Evolutionary conservation across 2,113 vertebrate genomes (phyloP), one percentile per base, ranked within the genome.

Genomic region (Dissostichus mawsoni): DNA sequence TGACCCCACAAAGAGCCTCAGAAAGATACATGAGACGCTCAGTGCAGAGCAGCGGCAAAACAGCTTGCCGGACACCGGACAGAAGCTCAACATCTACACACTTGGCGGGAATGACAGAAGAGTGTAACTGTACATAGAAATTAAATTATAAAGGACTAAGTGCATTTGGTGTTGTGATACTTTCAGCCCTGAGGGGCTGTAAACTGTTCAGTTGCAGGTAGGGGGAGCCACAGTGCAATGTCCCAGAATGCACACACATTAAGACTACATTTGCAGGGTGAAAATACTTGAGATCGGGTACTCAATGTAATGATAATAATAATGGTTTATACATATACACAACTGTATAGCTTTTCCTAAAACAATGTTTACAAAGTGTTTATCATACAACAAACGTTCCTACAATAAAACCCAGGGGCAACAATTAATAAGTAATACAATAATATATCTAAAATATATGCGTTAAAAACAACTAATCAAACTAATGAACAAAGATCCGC

Each of bases 141-240:
- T 20, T 6, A 10, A 9, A 66, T 51, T 33, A 47, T n/a, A n/a
- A 52, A 66, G 33, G 5, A 1, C 10, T 18, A 6, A 56, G 51
- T 56, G 76, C 14, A 4, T 17, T 25, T 36, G 65, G 12, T n/a
- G 18, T 58, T 69, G 45, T 2, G 36, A 41, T 57, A 16, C 12
- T 57, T 68, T 57, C 23, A 86, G 58, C 25, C 66, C 53, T 48
- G 33, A 41, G 36, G 7, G 36, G 50, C 65, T 90, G 85, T 47
- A 83, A 72, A 77, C 18, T 56, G 2, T n/a, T 51, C 23, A 69
- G n/a, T 4, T 83, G 78, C n/a, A 71, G 76, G 69, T 70, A 90
- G 89, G 86, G 86, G 69, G 92, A 77, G 69, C 86, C 92, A 82
- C 93, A 96, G 69, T 92, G 82, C 64, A 94, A 76, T 1, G 82